Conservation (phyloP, 2,113 vertebrate species). For the Calyptomena viridis region DNA sequence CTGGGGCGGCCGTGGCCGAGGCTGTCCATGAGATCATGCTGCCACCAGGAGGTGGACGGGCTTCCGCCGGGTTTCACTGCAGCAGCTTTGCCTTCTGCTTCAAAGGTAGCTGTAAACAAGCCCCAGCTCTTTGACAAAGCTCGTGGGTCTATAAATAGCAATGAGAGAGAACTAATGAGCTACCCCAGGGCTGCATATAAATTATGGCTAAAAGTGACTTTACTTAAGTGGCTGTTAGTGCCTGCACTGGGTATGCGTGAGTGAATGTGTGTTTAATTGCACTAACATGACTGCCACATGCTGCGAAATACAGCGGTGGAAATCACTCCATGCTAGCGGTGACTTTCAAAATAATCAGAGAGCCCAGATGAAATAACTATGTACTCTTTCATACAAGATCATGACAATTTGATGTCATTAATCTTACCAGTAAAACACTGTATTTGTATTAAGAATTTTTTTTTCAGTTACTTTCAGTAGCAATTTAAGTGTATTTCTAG, state of each 20-base stretch:
- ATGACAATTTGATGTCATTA: background rate
- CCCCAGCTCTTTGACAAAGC: background rate
- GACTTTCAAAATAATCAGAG: background rate
- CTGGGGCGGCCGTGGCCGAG: background rate
- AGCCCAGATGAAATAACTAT: background rate
- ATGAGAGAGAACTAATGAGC: background rate
- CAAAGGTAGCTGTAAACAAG: accelerated
- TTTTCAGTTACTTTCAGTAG: background rate
- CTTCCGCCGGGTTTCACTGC: background rate
- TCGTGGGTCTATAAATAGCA: background rate
- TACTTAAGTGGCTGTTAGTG: background rate
- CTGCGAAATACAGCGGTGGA: background rate
- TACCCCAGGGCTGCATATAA: background rate
- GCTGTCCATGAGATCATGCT: background rate
- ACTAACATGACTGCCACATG: background rate
- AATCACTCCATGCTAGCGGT: accelerated
- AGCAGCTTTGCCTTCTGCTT: background rate
- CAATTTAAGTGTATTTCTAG: background rate
- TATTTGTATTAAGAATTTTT: background rate
- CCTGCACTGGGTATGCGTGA: background rate
- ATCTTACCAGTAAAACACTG: background rate
- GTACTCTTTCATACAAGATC: background rate
- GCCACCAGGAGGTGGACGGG: conserved; percentile 2
- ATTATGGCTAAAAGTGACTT: background rate
- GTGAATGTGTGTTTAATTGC: background rate